Evolutionary conservation across 2,113 vertebrate genomes (phyloP).

Genomic region (Lepus timidus): DNA sequence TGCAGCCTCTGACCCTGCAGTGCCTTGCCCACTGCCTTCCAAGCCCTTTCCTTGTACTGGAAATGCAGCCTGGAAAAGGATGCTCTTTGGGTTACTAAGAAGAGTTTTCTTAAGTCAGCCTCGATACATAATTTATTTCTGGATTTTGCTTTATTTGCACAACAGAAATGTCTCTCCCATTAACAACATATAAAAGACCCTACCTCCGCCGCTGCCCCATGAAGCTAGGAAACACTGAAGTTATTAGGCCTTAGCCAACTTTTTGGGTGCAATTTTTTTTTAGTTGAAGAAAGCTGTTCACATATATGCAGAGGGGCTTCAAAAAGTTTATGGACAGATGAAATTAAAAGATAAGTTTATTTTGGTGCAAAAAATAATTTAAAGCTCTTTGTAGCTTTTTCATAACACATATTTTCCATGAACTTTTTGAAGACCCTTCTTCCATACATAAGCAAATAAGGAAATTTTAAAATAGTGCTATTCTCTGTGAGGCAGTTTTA

Average conservation of each 20-base stretch:
- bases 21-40: neutral
- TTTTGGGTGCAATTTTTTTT: neutral
- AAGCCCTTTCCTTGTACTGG: neutral
- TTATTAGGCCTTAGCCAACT: neutral
- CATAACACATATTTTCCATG: no score
- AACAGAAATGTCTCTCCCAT: neutral
- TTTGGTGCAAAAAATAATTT: no score
- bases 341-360: no score
- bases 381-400: no score
- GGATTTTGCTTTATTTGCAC: conserved; percentile 1
- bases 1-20: neutral
- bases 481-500: neutral
- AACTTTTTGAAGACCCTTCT: no score
- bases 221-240: neutral
- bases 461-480: neutral
- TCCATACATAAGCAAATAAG: neutral
- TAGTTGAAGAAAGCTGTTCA: neutral
- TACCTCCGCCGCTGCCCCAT: no score
- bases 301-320: neutral
- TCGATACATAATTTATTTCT: neutral
- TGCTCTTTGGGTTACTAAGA: neutral
- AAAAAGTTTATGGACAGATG: no score
- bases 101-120: neutral
- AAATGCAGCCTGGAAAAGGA: neutral
- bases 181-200: neutral